These are phyloP conservation scores for Oreochromis tanganicae DNA, from an alignment of 2,113 vertebrate species.

Conservation along the genomic window DNA sequence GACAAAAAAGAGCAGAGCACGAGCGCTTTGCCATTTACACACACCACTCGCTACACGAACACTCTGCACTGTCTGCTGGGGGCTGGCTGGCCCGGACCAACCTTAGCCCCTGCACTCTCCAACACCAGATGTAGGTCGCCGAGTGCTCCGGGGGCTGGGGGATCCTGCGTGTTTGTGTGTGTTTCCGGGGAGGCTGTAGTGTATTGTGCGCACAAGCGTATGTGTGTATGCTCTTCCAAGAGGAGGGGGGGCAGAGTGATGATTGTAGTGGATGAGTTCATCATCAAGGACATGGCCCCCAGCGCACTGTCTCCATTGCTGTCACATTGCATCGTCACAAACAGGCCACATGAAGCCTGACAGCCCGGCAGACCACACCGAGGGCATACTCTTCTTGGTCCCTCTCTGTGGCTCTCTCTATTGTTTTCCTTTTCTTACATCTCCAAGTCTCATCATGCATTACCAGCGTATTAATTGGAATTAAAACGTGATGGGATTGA, in stretches of 20 bases:
- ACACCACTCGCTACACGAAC: constrained; percentile 25
- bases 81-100: constrained; percentile 35
- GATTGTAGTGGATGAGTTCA: constrained; percentile 57
- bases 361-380: constrained; percentile 34
- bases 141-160: constrained; percentile 62
- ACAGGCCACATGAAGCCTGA: constrained; percentile 47
- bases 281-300: constrained; percentile 64
- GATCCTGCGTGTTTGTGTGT: constrained; percentile 2
- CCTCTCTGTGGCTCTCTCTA: not conserved
- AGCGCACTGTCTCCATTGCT: constrained; percentile 58
- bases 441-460: not conserved
- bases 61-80: constrained; percentile 47
- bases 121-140: constrained; percentile 71
- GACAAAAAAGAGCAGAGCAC: not conserved
- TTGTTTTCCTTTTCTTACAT: constrained; percentile 14
- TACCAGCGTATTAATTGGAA: not conserved
- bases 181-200: not conserved
- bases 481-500: not conserved
- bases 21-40: not conserved
- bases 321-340: constrained; percentile 65
- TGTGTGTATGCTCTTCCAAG: not conserved
- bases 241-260: not conserved
- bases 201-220: not conserved
- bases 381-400: constrained; percentile 12
- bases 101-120: constrained; percentile 41